Percentiles rank a stretch among this genome's conserved stretches.
These are phyloP conservation scores for Enteromius viviparus DNA, from an alignment of 2,797 vertebrate species.

Conservation along the genomic window DNA sequence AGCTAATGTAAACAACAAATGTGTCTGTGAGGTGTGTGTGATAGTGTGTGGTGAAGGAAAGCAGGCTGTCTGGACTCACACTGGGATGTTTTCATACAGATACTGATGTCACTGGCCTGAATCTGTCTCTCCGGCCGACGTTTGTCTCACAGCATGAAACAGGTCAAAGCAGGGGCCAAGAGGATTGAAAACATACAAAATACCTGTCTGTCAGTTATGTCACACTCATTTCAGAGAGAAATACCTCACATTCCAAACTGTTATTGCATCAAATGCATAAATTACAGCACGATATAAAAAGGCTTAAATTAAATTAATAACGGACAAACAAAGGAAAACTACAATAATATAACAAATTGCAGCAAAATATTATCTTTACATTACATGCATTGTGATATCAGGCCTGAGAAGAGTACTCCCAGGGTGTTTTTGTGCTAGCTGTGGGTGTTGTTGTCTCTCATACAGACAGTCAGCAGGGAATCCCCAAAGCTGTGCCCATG, in stretches of 20 bases:
- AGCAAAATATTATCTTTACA: not conserved
- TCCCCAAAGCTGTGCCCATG: constrained; percentile 6
- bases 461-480: constrained; percentile 9
- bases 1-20: not conserved
- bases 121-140: constrained; percentile 11
- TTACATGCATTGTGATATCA: not conserved
- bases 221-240: not conserved
- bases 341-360: not conserved
- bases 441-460: constrained; percentile 14
- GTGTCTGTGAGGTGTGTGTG: not conserved
- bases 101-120: constrained; percentile 20
- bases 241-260: constrained; percentile 16
- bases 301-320: too few species aligned
- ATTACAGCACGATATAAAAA: constrained; percentile 3
- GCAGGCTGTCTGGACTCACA: constrained; percentile 28
- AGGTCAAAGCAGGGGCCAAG: constrained; percentile 40
- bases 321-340: not conserved
- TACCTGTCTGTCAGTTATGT: constrained; percentile 37
- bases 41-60: constrained; percentile 8
- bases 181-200: constrained; percentile 32
- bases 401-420: not conserved
- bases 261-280: not conserved
- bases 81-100: constrained; percentile 25
- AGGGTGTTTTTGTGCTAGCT: not conserved
- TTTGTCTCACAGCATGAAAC: constrained; percentile 26